Evolutionary conservation across 2,888 invertebrate species (phyloP), one percentile per base, ranked within the genome.

Genomic region (Glyphotaelius pellucidus): DNA sequence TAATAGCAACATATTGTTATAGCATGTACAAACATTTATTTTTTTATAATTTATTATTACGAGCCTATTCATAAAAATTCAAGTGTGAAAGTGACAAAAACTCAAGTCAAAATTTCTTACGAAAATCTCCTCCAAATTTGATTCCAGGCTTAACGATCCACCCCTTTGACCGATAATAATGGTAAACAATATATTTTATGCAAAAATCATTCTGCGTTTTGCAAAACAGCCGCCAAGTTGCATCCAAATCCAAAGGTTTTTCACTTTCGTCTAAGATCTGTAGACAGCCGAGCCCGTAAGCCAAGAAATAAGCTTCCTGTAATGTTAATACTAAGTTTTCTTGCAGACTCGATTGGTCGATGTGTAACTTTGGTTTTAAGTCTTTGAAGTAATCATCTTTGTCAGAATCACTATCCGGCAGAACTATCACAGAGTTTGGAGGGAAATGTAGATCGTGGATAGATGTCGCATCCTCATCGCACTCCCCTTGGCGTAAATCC

Each of bases 81-180:
- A 32, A 30, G 12, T n/a, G 14, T 31, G 1, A 32, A n/a, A 25
- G 30, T 84, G 31, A 30, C 14, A n/a, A 81, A 81, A 67, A 25
- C 11, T 42, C 0, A 86, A 47, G 35, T 32, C 25, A 47, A 9
- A 19, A 86, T 86, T 42, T 47, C 92, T 97, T 96, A 98, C 98
- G 95, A 95, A 97, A 99, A 95, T 99, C 98, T 9, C 98, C 98
- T 89, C 99, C 99, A 96, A 98, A 99, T 95, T 99, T 98, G 2
- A 98, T 95, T 81, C 99, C 99, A 90, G 98, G 96, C 95, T 98
- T 98, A 0, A 99, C 98, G 92, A 99, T 96, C 98, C 99, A 99
- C 84, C 98, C 98, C 95, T 98, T 98, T n/a, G 98, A 97, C 94
- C 98, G 97, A 94, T 98, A 98, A 95, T 98, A 98, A 94, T 98